These are phyloP conservation scores for Andinoacara biseriatus DNA, from an alignment of 2,113 vertebrate genomes.

Conservation along the genomic window DNA sequence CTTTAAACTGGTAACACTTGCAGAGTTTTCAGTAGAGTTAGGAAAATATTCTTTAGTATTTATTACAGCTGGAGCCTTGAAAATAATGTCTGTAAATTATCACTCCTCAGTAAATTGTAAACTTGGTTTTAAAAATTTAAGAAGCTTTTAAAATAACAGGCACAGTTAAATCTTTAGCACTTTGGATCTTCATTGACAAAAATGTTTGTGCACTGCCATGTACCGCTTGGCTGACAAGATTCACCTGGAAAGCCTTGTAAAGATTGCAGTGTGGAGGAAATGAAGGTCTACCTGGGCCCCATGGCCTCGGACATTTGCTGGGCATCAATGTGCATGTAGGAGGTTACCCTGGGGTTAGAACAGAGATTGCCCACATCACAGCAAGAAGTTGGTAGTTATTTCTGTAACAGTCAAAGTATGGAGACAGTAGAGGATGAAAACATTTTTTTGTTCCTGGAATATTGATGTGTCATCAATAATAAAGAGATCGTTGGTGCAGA, in stretches of 20 bases:
- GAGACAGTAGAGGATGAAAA: background rate
- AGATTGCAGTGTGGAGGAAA: constrained; percentile 86
- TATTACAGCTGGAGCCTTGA: background rate
- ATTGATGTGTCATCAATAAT: constrained; percentile 41
- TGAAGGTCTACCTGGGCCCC: constrained; percentile 93
- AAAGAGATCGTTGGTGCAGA: background rate
- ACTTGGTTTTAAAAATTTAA: background rate
- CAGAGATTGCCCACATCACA: background rate
- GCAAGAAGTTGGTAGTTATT: background rate
- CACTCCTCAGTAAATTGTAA: background rate
- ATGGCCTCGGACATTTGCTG: constrained; percentile 93
- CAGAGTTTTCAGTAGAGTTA: background rate
- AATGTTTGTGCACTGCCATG: constrained; percentile 84
- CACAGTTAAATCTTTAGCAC: background rate
- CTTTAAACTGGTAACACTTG: background rate
- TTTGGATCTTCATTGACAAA: background rate
- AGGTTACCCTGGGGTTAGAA: constrained; percentile 91
- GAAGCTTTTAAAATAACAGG: background rate
- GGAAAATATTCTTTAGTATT: background rate
- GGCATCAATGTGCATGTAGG: constrained; percentile 97
- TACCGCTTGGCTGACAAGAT: constrained; percentile 91
- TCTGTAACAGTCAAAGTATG: background rate
- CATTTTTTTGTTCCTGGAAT: background rate
- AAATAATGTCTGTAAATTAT: background rate
- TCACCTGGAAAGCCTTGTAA: constrained; percentile 91